Conservation (phyloP, 2,797 vertebrate species). For the Tauraco hartlaubi region DNA sequence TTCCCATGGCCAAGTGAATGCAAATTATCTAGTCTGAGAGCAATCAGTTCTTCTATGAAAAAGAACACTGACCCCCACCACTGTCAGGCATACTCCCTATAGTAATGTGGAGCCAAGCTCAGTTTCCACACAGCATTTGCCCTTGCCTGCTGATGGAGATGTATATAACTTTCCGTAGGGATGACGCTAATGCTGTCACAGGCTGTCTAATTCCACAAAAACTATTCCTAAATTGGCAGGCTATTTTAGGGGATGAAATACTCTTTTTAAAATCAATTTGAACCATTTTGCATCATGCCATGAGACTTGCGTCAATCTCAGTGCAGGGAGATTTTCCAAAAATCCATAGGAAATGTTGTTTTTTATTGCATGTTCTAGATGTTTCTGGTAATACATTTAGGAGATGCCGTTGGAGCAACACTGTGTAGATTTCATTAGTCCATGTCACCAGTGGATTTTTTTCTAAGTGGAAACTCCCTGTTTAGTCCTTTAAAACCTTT, state of each 20-base stretch:
- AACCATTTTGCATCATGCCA: background rate
- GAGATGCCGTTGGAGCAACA: background rate
- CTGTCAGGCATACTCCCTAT: background rate
- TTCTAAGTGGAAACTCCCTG: background rate
- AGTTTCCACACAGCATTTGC: background rate
- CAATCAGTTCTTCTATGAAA: background rate
- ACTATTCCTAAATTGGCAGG: background rate
- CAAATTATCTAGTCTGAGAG: background rate
- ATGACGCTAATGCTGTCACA: background rate
- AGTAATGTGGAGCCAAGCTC: background rate
- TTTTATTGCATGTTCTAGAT: background rate
- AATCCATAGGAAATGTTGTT: background rate
- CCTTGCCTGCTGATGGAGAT: background rate
- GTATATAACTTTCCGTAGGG: background rate
- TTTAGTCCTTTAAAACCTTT: background rate
- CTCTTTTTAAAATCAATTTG: background rate
- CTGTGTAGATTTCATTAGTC: background rate
- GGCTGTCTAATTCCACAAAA: background rate
- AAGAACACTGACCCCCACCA: background rate
- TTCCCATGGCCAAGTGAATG: background rate
- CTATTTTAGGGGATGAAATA: background rate
- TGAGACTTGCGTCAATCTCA: background rate
- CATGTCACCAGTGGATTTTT: background rate
- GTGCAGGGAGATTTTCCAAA: background rate
- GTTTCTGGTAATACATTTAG: background rate